Conservation (phyloP, 2,113 vertebrate species). For the Misgurnus anguillicaudatus region DNA sequence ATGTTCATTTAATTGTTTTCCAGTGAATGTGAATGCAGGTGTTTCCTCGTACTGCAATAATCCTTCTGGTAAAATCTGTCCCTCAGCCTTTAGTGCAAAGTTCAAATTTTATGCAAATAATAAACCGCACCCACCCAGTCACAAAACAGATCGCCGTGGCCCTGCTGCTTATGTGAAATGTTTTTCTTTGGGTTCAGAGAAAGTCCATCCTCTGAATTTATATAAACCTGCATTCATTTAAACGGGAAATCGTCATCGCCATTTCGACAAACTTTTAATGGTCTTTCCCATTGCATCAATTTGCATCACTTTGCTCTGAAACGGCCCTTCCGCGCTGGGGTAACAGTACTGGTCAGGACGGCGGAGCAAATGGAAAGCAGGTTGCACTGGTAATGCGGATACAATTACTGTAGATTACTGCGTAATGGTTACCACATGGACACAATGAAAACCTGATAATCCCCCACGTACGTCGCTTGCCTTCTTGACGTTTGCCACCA, state of each 20-base stretch:
- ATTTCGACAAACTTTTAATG: slow-evolving; percentile 90
- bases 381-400: slow-evolving; percentile 84
- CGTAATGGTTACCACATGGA: slow-evolving; percentile 88
- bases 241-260: slow-evolving; percentile 60
- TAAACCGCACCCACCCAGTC: background rate
- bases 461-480: slow-evolving; percentile 80
- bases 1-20: too few relatives aligned
- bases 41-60: background rate
- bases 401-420: slow-evolving; percentile 88
- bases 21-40: background rate
- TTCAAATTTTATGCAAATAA: background rate
- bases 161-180: slow-evolving; percentile 19
- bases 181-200: slow-evolving; percentile 50
- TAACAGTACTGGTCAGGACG: slow-evolving; percentile 83
- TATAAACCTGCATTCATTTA: slow-evolving; percentile 42
- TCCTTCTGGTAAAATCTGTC: background rate
- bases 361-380: slow-evolving; percentile 86
- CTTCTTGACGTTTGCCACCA: slow-evolving; percentile 77
- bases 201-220: slow-evolving; percentile 42
- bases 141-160: background rate
- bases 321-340: slow-evolving; percentile 43
- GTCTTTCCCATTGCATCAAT: slow-evolving; percentile 85
- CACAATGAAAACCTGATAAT: slow-evolving; percentile 84
- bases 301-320: slow-evolving; percentile 51
- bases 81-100: background rate